Conservation (phyloP, 2,113 vertebrate species). For the Calidris pygmaea region DNA sequence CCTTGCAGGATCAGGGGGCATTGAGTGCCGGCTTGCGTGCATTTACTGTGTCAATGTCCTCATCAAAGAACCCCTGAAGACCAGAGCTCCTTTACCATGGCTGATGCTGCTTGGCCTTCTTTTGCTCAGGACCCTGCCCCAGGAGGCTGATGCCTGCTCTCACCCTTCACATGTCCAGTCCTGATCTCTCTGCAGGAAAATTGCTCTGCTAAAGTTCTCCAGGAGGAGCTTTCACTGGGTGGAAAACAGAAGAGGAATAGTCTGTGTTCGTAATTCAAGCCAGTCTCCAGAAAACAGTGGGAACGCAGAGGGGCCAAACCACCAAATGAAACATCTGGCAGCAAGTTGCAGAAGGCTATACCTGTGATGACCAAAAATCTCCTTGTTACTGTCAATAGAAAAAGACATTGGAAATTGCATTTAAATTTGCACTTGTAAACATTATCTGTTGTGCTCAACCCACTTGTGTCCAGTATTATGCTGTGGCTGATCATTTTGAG, state of each 20-base stretch:
- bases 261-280: neutral
- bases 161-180: neutral
- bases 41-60: accelerated
- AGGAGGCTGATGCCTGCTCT: neutral
- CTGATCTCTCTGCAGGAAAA: neutral
- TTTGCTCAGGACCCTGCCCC: neutral
- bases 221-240: neutral
- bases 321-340: neutral
- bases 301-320: neutral
- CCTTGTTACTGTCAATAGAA: neutral
- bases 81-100: neutral
- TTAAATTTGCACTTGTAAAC: neutral
- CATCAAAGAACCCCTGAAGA: neutral
- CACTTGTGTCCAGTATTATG: neutral
- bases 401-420: neutral
- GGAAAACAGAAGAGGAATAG: neutral
- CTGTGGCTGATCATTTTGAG: neutral
- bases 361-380: neutral
- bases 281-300: neutral
- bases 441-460: neutral
- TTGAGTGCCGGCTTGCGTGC: accelerated
- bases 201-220: neutral
- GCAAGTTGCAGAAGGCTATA: neutral
- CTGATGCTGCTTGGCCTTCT: neutral
- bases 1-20: accelerated